Conservation (phyloP, 2,888 invertebrate genomes). For the Pardosa pseudoannulata region DNA sequence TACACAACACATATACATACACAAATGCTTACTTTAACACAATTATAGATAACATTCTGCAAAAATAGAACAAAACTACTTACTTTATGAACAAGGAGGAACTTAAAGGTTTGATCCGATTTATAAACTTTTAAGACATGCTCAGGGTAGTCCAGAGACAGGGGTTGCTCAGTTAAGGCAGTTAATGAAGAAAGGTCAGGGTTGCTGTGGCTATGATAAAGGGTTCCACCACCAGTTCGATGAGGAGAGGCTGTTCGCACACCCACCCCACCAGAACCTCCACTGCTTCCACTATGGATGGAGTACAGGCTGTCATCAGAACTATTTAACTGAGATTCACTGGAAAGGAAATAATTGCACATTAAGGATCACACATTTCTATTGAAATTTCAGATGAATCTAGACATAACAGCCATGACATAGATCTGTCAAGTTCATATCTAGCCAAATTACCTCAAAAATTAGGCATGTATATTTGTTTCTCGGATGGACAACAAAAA, state of each 20-base stretch:
- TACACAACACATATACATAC: no score
- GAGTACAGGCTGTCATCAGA: conserved; percentile 75
- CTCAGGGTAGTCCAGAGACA: conserved; percentile 75
- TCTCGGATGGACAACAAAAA: not conserved
- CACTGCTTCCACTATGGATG: conserved; percentile 69
- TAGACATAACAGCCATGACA: no score
- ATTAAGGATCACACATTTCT: no score
- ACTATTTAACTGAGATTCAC: conserved; percentile 75
- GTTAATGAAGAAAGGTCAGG: conserved; percentile 83
- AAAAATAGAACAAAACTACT: no score
- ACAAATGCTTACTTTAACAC: no score
- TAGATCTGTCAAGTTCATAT: no score
- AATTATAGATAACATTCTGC: no score
- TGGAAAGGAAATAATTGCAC: conserved; percentile 45
- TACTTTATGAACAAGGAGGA: conserved; percentile 94
- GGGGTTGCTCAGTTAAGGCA: conserved; percentile 70
- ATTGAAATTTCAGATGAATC: no score
- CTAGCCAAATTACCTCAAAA: not conserved
- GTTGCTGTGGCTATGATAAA: conserved; percentile 92
- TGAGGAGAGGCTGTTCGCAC: conserved; percentile 56
- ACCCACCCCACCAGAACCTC: conserved; percentile 55
- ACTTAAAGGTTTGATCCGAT: conserved; percentile 98
- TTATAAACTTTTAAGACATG: conserved; percentile 94
- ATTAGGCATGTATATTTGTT: not conserved
- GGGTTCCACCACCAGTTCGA: conserved; percentile 74